Evolutionary conservation across 2,113 vertebrate species (phyloP).

Genomic region (rabbit (Oryctolagus cuniculus)): DNA sequence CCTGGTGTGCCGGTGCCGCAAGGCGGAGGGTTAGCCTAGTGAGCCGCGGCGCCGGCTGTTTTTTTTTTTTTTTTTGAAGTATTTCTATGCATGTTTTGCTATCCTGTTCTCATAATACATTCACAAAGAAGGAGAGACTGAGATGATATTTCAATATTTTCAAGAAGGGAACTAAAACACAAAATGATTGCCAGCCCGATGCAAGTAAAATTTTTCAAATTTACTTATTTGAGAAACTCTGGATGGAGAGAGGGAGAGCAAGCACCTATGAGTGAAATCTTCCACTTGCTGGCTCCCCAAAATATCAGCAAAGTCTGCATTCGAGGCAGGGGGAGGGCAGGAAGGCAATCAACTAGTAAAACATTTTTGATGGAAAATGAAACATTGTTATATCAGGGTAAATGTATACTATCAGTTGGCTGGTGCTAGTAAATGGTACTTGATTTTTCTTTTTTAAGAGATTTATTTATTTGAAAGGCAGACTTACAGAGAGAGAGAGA

Average conservation of each 20-base stretch:
- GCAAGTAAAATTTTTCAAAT: background rate
- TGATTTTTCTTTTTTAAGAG: background rate
- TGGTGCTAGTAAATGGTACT: conserved; percentile 25
- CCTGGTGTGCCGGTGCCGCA: no score
- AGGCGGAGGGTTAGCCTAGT: no score
- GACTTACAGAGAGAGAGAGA: no score
- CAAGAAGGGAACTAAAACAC: conserved; percentile 21
- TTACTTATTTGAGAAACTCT: no score
- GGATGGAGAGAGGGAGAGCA: no score
- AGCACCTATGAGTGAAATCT: no score
- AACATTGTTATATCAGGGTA: background rate
- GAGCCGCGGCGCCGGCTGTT: no score
- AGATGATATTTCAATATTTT: conserved; percentile 22
- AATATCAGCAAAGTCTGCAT: no score
- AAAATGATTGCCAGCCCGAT: conserved; percentile 35
- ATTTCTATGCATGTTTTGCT: conserved; percentile 45
- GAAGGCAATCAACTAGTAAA: background rate
- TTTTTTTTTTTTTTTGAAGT: background rate
- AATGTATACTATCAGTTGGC: conserved; percentile 39
- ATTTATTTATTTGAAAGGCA: no score
- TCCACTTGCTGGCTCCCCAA: no score
- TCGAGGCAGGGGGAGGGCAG: no score
- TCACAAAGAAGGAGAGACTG: background rate
- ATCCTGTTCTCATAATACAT: background rate
- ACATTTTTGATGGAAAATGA: conserved; percentile 9